These are phyloP conservation scores for Gallinago paraguaiae DNA, from an alignment of 2,113 vertebrate genomes.

Conservation along the genomic window DNA sequence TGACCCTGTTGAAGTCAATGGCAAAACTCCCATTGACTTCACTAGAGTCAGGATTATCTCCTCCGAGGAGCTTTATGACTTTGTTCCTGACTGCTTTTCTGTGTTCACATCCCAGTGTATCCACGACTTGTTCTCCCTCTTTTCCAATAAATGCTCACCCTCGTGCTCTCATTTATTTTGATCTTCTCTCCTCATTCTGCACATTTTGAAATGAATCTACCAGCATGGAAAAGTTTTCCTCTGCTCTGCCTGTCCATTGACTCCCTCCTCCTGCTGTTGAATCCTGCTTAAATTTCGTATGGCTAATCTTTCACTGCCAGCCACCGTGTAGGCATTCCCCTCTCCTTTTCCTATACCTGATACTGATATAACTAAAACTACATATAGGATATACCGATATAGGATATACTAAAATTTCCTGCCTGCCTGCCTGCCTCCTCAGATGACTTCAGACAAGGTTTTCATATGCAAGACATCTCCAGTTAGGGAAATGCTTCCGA, in stretches of 20 bases:
- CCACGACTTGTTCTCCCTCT: background rate
- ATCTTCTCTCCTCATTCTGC: background rate
- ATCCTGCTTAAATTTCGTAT: background rate
- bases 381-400: too few species aligned
- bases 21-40: slow-evolving; percentile 66
- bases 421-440: background rate
- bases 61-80: background rate
- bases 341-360: background rate
- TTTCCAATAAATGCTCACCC: background rate
- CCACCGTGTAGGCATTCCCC: background rate
- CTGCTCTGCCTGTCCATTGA: background rate
- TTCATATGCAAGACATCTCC: background rate
- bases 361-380: background rate
- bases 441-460: slow-evolving; percentile 26
- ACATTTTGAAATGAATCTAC: background rate
- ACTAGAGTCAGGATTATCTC: slow-evolving; percentile 21
- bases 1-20: slow-evolving; percentile 62
- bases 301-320: background rate
- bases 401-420: too few species aligned
- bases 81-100: slow-evolving; percentile 8
- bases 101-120: background rate
- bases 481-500: slow-evolving; percentile 13
- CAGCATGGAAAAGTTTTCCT: background rate
- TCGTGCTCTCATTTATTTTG: background rate
- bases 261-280: background rate